Evolutionary conservation across 2,888 invertebrate species (phyloP), one percentile per base, ranked within the genome.

Genomic region (Drosophila setosimentum): DNA sequence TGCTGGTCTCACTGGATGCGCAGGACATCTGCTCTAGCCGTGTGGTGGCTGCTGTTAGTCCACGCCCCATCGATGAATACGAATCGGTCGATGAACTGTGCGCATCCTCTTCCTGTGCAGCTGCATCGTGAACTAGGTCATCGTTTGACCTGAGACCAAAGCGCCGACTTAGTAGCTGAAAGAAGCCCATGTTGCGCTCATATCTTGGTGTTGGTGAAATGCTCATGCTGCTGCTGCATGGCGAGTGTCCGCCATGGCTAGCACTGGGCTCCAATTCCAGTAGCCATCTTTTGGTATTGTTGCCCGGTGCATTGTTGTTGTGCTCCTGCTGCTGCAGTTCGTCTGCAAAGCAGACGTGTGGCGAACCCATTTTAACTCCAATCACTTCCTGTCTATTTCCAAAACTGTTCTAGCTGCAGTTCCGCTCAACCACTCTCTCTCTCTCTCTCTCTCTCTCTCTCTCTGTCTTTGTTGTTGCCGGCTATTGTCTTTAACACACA

Each of bases 111-210:
- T 94, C 93, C 93, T 93, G 79, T 54, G 71, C 76, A 53, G 69
- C 57, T 57, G 24, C 72, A 16, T 70, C 68, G 63, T 92, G 92
- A 82, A 92, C 92, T 81, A 93, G 92, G 71, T 94, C 89, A 88
- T 94, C 94, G 62, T 93, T 94, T 66, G 94, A 94, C 66, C 94
- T 93, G 61, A 95, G 94, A 0, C 95, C 94, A 57, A 96, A 94
- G 76, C 95, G 95, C 67, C 95, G 94, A 91, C 95, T 95, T 75
- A 96, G 94, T 33, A 95, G 95, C 76, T 95, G 94, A 88, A 96
- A 95, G 82, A 96, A 94, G 55, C 95, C 94, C 70, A 95, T 94
- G 59, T 96, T 96, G 13, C 95, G 95, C 80, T 94, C 94, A 72
- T 94, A 93, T 5, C 94, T 94, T 0, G 95, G 94, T 68, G 95